Evolutionary conservation across 2,888 invertebrate genomes (phyloP).

Genomic region (Cacoxenus indagator): DNA sequence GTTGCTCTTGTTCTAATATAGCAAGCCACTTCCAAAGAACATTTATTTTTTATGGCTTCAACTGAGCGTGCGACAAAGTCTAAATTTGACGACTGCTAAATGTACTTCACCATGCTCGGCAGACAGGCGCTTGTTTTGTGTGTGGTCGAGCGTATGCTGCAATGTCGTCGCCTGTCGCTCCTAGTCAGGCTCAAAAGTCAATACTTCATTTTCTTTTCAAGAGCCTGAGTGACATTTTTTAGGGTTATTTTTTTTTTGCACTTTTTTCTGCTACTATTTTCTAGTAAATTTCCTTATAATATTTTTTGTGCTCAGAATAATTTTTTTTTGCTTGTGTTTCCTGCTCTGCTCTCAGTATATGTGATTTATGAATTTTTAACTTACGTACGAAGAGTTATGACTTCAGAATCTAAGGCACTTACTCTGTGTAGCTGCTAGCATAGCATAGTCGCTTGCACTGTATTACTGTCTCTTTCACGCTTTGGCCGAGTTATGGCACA

Average conservation of each 20-base stretch:
- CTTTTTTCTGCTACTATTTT: too few relatives aligned
- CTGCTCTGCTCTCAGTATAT: constrained; percentile 18
- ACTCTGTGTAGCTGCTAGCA: too few relatives aligned
- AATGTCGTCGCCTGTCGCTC: not conserved
- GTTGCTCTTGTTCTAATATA: too few relatives aligned
- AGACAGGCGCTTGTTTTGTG: too few relatives aligned
- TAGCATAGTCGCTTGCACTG: not conserved
- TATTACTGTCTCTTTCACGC: not conserved
- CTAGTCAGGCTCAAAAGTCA: not conserved
- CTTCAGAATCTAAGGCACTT: not conserved
- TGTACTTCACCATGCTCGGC: too few relatives aligned
- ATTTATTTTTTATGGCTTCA: too few relatives aligned
- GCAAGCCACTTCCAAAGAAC: too few relatives aligned
- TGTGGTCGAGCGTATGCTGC: too few relatives aligned
- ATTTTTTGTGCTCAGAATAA: too few relatives aligned
- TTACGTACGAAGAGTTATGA: constrained; percentile 24
- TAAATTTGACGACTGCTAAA: too few relatives aligned
- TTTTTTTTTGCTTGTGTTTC: not conserved
- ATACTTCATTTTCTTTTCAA: not conserved
- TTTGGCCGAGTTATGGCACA: not conserved
- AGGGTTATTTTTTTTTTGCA: not conserved
- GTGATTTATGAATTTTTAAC: constrained; percentile 44
- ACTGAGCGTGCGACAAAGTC: too few relatives aligned
- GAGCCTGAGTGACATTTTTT: not conserved
- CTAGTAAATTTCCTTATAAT: too few relatives aligned